Evolutionary conservation across 2,888 invertebrate species (phyloP).

Genomic region (Lasioglossum malachurum): DNA sequence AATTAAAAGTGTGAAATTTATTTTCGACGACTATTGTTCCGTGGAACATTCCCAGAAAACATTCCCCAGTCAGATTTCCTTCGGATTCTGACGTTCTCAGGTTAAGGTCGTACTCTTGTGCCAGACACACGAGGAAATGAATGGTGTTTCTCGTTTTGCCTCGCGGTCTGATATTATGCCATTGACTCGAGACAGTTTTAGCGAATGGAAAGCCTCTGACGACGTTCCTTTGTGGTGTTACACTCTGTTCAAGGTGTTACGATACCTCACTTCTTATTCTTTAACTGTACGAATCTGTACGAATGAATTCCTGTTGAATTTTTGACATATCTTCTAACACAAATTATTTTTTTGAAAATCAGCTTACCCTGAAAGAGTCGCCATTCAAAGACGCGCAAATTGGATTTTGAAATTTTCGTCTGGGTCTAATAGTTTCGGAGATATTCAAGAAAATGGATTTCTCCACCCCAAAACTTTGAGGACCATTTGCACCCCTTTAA

Average conservation of each 20-base stretch:
- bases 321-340: too few species aligned
- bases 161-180: neutral
- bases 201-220: neutral
- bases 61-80: neutral
- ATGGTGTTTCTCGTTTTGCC: neutral
- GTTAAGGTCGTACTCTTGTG: conserved; percentile 32
- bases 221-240: too few species aligned
- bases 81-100: conserved; percentile 17
- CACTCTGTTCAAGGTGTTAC: too few species aligned
- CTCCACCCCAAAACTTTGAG: too few species aligned
- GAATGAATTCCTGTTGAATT: too few species aligned
- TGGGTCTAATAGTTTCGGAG: too few species aligned
- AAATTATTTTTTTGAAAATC: too few species aligned
- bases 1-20: conserved; percentile 25
- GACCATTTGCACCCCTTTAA: too few species aligned
- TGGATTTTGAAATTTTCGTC: too few species aligned
- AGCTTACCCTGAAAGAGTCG: too few species aligned
- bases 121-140: conserved; percentile 3
- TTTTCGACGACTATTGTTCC: conserved; percentile 13
- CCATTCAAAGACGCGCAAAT: too few species aligned
- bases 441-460: too few species aligned
- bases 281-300: neutral
- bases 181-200: neutral
- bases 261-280: neutral
- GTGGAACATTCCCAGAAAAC: conserved; percentile 2